A percentile compares a stretch with the other conserved stretches of the same genome.
Conservation (phyloP, 2,797 vertebrate species). For the Dromococcyx pavoninus region DNA sequence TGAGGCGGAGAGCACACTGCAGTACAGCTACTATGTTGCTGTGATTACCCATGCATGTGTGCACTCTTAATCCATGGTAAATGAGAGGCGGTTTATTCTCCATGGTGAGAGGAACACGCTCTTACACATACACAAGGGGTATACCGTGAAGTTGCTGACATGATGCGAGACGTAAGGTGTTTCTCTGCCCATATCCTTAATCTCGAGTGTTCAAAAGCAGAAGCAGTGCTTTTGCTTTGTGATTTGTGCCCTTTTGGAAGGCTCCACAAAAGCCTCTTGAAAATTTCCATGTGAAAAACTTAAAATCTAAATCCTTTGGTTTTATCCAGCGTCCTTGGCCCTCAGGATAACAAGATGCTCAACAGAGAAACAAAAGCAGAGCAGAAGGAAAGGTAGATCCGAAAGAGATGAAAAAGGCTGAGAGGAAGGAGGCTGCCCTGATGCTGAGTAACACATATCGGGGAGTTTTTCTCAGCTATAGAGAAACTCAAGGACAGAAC, state of each 20-base stretch:
- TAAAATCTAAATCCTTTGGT: background rate
- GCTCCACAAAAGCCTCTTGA: background rate
- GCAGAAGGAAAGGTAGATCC: background rate
- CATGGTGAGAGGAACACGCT: fast-evolving
- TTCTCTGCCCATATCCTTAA: background rate
- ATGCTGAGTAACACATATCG: background rate
- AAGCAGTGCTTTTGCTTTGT: background rate
- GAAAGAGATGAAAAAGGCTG: background rate
- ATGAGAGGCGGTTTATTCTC: background rate
- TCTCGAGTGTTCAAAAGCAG: background rate
- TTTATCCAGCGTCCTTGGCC: background rate
- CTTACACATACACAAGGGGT: fast-evolving
- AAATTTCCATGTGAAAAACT: background rate
- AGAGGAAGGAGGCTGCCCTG: background rate
- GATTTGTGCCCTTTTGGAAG: background rate
- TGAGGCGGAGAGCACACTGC: background rate
- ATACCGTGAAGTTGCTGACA: background rate
- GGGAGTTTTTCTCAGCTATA: background rate
- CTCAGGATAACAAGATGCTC: background rate
- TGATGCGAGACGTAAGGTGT: background rate
- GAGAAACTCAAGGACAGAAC: background rate
- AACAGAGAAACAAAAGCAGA: background rate
- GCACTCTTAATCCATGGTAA: background rate
- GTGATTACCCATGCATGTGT: background rate
- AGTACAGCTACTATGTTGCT: background rate